Percentiles rank a stretch among this genome's conserved stretches.
These are phyloP conservation scores for Hemichromis elongatus DNA, from an alignment of 2,113 vertebrate species.

Conservation along the genomic window DNA sequence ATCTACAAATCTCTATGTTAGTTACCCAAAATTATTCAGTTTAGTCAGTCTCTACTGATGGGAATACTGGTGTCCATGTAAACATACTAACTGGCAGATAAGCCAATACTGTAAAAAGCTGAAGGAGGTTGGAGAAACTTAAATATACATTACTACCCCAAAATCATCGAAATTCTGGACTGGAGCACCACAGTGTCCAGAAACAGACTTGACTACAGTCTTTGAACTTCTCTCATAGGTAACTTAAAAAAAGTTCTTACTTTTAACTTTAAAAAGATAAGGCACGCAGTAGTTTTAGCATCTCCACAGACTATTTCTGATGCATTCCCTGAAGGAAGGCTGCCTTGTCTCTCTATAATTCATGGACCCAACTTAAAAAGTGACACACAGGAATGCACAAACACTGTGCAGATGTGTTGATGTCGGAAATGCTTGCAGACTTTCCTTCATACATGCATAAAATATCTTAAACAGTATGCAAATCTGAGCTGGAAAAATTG, in stretches of 20 bases:
- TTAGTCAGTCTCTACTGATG: not conserved
- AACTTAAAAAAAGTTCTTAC: not conserved
- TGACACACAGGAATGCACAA: not conserved
- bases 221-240: not conserved
- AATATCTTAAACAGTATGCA: not conserved
- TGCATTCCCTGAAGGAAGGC: slow-evolving; percentile 15
- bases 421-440: not conserved
- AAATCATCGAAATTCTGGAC: not conserved
- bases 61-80: not conserved
- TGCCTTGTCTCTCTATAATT: slow-evolving; percentile 43
- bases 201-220: not conserved
- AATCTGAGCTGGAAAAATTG: not conserved
- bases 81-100: not conserved
- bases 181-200: not conserved
- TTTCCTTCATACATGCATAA: not conserved
- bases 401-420: not conserved
- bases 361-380: slow-evolving; percentile 20
- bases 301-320: slow-evolving; percentile 31
- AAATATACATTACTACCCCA: not conserved
- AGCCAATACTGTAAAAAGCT: not conserved
- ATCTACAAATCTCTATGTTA: not conserved
- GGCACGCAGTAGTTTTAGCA: not conserved
- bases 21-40: not conserved
- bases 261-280: not conserved
- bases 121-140: not conserved